phyloP scores from a whole-genome alignment of 1,140 invertebrate species.

The Piezodorus guildinii region DNA sequence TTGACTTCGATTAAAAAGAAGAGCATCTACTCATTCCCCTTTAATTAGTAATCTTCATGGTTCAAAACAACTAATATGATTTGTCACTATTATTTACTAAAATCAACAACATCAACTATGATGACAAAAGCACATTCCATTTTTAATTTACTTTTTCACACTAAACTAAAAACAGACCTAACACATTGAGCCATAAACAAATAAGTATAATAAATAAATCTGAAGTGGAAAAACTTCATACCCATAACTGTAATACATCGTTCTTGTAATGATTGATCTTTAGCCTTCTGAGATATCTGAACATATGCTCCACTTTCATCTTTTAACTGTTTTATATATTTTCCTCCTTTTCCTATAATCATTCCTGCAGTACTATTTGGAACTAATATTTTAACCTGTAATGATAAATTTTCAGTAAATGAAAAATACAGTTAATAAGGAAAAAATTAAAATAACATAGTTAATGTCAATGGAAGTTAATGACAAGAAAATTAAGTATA shows the following conservation, averaged over 20 bases:
- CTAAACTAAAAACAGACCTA: too few species aligned
- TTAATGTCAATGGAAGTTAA: neutral
- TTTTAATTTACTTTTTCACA: too few species aligned
- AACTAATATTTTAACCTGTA: constrained; percentile 88
- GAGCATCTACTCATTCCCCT: too few species aligned
- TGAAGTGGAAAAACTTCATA: constrained; percentile 27
- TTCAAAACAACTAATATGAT: too few species aligned
- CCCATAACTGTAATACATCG: constrained; percentile 95
- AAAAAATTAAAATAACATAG: neutral
- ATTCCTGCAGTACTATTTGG: constrained; percentile 98
- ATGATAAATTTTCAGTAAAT: constrained; percentile 17
- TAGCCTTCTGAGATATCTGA: constrained; percentile 97
- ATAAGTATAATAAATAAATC: too few species aligned
- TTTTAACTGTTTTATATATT: constrained; percentile 97
- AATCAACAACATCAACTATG: too few species aligned
- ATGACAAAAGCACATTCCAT: too few species aligned
- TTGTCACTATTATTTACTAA: too few species aligned
- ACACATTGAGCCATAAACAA: too few species aligned
- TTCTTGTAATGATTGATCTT: constrained; percentile 89
- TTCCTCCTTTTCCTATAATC: constrained; percentile 97
- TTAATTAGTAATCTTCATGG: too few species aligned
- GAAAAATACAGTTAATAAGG: constrained; percentile 3
- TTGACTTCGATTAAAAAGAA: too few species aligned
- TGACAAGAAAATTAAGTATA: too few species aligned
- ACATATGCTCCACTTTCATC: constrained; percentile 95